A percentile compares a stretch with the other conserved stretches of the same genome.
phyloP scores from a whole-genome alignment of 1,140 invertebrate genomes.

The Cotesia chilonis region DNA sequence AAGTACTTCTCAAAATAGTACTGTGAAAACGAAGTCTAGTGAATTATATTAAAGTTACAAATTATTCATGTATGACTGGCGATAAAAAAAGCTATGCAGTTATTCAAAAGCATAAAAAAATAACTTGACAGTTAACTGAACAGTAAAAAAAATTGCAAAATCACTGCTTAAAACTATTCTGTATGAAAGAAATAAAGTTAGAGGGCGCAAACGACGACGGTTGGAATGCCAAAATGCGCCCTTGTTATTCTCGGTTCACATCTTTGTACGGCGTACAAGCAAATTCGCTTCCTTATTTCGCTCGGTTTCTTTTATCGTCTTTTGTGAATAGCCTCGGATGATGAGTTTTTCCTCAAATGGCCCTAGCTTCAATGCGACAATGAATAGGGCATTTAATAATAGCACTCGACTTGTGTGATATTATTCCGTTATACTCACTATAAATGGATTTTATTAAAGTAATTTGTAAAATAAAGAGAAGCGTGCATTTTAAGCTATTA shows the following conservation, averaged over 20 bases:
- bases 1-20: slow-evolving; percentile 26
- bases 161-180: too few species aligned
- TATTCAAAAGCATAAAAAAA: too few species aligned
- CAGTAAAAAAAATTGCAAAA: too few species aligned
- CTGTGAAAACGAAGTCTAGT: too few species aligned
- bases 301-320: slow-evolving; percentile 45
- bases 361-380: slow-evolving; percentile 45
- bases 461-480: background rate
- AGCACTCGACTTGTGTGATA: slow-evolving; percentile 5
- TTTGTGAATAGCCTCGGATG: slow-evolving; percentile 41
- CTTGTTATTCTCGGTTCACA: background rate
- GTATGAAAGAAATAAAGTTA: slow-evolving; percentile 33
- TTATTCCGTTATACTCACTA: background rate
- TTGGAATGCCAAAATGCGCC: background rate
- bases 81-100: too few species aligned
- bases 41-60: too few species aligned
- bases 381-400: slow-evolving; percentile 24
- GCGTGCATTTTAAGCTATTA: background rate
- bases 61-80: too few species aligned
- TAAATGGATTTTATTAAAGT: slow-evolving; percentile 18
- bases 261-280: slow-evolving; percentile 12
- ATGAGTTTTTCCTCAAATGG: slow-evolving; percentile 53
- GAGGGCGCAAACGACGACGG: slow-evolving; percentile 16
- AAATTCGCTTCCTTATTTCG: slow-evolving; percentile 42
- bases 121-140: too few species aligned